phyloP scores from a whole-genome alignment of 2,888 invertebrate species.

The Anticlea derivata region DNA sequence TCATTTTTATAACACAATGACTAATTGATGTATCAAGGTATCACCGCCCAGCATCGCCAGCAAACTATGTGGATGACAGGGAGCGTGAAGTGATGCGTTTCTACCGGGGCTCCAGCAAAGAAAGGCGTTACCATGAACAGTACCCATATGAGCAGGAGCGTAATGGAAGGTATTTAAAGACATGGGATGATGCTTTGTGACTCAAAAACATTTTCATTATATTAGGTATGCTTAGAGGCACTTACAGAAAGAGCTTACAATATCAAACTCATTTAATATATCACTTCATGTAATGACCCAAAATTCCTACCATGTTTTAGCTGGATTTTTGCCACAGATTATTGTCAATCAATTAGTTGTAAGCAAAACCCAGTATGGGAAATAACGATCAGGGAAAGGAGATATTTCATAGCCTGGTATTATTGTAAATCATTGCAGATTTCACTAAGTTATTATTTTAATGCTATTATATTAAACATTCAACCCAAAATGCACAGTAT shows the following conservation, averaged over 20 bases:
- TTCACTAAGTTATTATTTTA: neutral
- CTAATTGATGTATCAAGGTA: constrained; percentile 47
- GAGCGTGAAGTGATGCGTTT: constrained; percentile 72
- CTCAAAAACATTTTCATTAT: neutral
- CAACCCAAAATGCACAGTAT: constrained; percentile 46
- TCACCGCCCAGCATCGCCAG: constrained; percentile 53
- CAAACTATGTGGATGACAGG: constrained; percentile 62
- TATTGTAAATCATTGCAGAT: constrained; percentile 8
- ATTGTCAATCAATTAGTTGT: too few species aligned
- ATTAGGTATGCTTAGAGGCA: neutral
- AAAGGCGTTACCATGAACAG: constrained; percentile 58
- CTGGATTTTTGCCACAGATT: neutral
- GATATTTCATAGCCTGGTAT: neutral
- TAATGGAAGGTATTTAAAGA: constrained; percentile 55
- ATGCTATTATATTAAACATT: constrained; percentile 2
- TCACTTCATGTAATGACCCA: constrained; percentile 15
- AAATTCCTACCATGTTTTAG: constrained; percentile 11
- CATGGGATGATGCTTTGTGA: constrained; percentile 23
- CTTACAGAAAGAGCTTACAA: too few species aligned
- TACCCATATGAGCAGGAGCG: constrained; percentile 60
- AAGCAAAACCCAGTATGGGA: too few species aligned
- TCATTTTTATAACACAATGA: constrained; percentile 10
- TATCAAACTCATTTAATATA: neutral
- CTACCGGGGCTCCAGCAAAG: constrained; percentile 75
- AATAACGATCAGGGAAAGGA: too few species aligned